A percentile compares a stretch with the other conserved stretches of the same genome.
phyloP scores from a whole-genome alignment of 2,888 invertebrate species.

The Stenichneumon culpator region DNA sequence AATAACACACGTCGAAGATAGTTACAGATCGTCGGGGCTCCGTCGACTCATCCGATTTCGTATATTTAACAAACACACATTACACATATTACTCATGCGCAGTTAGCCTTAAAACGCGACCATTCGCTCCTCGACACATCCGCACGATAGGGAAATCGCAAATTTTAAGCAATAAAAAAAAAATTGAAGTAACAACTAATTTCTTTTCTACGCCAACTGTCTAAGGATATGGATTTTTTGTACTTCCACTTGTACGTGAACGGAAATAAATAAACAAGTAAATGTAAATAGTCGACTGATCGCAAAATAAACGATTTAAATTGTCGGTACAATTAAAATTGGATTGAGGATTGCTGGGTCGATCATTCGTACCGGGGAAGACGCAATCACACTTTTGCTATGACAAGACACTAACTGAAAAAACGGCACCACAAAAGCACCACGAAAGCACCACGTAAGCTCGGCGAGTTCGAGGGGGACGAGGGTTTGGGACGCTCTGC shows the following conservation, averaged over 20 bases:
- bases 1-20: constrained; percentile 66
- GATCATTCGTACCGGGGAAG: constrained; percentile 60
- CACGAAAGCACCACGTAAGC: constrained; percentile 75
- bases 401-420: constrained; percentile 73
- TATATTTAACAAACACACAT: constrained; percentile 72
- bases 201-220: constrained; percentile 29
- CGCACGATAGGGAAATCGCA: constrained; percentile 66
- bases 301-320: constrained; percentile 47
- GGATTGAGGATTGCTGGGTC: constrained; percentile 48
- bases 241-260: constrained; percentile 24
- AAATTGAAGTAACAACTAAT: constrained; percentile 30
- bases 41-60: constrained; percentile 62
- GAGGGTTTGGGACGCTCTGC: constrained; percentile 63
- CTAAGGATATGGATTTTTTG: constrained; percentile 41
- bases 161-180: constrained; percentile 57
- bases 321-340: constrained; percentile 42
- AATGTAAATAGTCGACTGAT: constrained; percentile 64
- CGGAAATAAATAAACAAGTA: constrained; percentile 63
- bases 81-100: constrained; percentile 81
- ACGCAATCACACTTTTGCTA: constrained; percentile 71
- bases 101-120: constrained; percentile 76
- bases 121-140: constrained; percentile 74
- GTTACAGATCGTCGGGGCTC: constrained; percentile 72
- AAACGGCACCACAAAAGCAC: constrained; percentile 77
- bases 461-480: constrained; percentile 65